Evolutionary conservation across 53 echinoderm and acorn worm genomes (phyloP), one percentile per base, ranked within the genome.

Genomic region (Crossaster papposus): DNA sequence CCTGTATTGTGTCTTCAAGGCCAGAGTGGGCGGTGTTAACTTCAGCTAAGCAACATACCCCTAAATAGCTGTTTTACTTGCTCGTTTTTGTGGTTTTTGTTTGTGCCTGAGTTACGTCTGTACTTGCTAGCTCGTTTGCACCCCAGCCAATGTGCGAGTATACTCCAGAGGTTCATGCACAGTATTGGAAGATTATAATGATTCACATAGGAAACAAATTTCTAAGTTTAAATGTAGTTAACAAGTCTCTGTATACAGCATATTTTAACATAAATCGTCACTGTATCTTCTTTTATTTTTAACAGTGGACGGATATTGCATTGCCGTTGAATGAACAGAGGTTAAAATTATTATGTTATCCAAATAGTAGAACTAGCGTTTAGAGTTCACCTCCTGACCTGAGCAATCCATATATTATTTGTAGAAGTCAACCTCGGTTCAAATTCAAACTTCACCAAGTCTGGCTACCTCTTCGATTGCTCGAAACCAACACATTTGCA

Each of bases 361-460:
- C n/a, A n/a, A 18, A 64, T 64, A 15, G 20, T 64, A 64, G 11
- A 22, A 14, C 20, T 26, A 12, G 10, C 11, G 68, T 26, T 68
- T 6, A 23, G 24, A n/a, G 26, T 11, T n/a, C 34, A 74, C 34
- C 11, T 4, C 5, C 30, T 15, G 72, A 4, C 4, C 72, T 44
- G 44, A 9, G 44, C 58, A 81, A 58, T 14, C n/a, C n/a, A n/a
- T n/a, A n/a, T n/a, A n/a, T n/a, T n/a, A n/a, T n/a, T n/a, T n/a
- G n/a, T n/a, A n/a, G n/a, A n/a, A n/a, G 6, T 0, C 84, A 71
- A 53, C 84, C 84, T 70, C 84, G 51, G 70, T 53, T 72, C 84
- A 29, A 84, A 84, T 44, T 31, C 28, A 44, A 31, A 38, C 68
- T 36, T 44, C 70, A 29, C 83, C n/a, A 14, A 26, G 72, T 70